A percentile compares a stretch with the other conserved stretches of the same genome.
Conservation (phyloP, 2,888 invertebrate species). For the Epiblema foenella region DNA sequence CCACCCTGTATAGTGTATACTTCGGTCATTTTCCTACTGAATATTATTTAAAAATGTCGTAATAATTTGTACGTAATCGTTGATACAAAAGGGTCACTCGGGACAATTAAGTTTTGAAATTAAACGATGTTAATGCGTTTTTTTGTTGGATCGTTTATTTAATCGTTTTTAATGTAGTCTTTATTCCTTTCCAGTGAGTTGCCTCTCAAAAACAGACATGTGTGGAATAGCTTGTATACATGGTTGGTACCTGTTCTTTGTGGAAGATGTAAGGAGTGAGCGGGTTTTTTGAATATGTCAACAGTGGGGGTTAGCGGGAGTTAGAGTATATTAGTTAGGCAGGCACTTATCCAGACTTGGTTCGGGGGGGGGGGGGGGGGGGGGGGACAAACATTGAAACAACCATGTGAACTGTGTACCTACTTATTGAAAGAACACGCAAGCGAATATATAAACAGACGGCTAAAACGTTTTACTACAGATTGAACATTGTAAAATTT, state of each 20-base stretch:
- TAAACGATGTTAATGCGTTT: background rate
- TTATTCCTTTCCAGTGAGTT: background rate
- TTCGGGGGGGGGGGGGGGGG: too few relatives aligned
- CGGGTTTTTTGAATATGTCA: too few relatives aligned
- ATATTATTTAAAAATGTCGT: background rate
- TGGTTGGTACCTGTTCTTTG: background rate
- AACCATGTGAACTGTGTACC: too few relatives aligned
- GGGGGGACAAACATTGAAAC: too few relatives aligned
- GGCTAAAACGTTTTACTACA: too few relatives aligned
- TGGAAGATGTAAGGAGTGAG: too few relatives aligned
- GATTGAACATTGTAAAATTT: too few relatives aligned
- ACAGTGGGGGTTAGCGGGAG: too few relatives aligned
- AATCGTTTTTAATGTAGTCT: background rate
- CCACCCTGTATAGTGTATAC: background rate
- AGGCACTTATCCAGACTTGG: too few relatives aligned
- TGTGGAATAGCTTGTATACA: background rate
- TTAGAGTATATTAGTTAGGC: too few relatives aligned
- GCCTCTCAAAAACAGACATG: background rate
- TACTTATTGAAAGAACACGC: too few relatives aligned
- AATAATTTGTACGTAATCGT: constrained; percentile 3
- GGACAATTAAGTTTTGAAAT: background rate
- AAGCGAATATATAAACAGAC: too few relatives aligned
- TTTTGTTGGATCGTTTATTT: background rate
- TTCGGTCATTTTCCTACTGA: background rate
- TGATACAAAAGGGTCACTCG: background rate